Evolutionary conservation across 2,797 vertebrate species (phyloP).

Genomic region (Phylloscopus collybita): DNA sequence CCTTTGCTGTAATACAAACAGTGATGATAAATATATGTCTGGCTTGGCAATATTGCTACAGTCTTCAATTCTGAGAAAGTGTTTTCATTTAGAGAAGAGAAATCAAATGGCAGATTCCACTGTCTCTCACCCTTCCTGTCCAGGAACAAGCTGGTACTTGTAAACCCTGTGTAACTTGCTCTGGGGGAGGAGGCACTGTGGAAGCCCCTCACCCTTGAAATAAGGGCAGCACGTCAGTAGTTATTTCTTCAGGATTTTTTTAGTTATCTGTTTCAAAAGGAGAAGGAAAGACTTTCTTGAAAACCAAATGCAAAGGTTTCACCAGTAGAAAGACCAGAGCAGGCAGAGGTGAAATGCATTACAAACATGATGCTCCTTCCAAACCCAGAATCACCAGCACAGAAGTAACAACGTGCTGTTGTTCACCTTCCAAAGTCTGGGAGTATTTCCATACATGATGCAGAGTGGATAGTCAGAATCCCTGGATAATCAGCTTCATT

Average conservation of each 20-base stretch:
- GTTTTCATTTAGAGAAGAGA: slow-evolving; percentile 30
- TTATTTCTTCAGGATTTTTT: neutral
- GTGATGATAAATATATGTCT: slow-evolving; percentile 37
- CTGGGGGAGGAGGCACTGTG: neutral
- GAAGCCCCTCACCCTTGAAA: neutral
- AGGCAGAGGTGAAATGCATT: neutral
- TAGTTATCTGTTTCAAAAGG: neutral
- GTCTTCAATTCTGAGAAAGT: slow-evolving; percentile 22
- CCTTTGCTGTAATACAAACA: slow-evolving; percentile 30
- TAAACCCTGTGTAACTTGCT: neutral
- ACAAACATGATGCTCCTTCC: neutral
- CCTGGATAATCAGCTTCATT: neutral
- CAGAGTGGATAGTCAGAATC: neutral
- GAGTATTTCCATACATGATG: neutral
- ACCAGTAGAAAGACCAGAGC: neutral
- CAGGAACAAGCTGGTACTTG: neutral
- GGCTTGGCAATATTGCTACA: neutral
- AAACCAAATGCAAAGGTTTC: neutral
- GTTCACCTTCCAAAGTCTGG: neutral
- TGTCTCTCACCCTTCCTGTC: slow-evolving; percentile 49
- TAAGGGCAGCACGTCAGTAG: neutral
- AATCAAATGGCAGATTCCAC: slow-evolving; percentile 27
- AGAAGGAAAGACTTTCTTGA: neutral
- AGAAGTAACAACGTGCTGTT: neutral
- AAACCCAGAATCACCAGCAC: neutral